Conservation (phyloP, 2,797 vertebrate species). For the Leptoclinus maculatus region DNA sequence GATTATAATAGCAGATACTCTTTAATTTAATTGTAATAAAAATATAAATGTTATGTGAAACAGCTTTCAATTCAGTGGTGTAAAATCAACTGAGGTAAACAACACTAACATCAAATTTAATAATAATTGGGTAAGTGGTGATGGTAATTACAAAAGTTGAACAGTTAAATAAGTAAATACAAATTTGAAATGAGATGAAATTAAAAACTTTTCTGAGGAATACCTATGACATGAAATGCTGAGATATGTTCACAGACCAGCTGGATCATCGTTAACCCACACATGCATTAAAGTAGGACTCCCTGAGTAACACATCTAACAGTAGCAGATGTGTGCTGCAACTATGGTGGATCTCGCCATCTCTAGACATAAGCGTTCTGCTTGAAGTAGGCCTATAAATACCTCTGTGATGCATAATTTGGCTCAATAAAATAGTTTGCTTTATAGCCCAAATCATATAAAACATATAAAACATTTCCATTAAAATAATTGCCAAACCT, state of each 20-base stretch:
- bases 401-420: slow-evolving; percentile 12
- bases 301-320: neutral
- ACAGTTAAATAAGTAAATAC: neutral
- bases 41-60: neutral
- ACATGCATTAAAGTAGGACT: neutral
- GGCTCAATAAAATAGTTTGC: slow-evolving; percentile 13
- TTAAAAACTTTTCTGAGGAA: neutral
- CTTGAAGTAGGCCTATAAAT: slow-evolving; percentile 1
- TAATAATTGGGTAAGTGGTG: neutral
- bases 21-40: neutral
- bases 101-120: neutral
- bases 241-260: neutral
- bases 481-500: slow-evolving; percentile 41
- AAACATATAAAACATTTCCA: slow-evolving; percentile 33
- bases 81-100: neutral
- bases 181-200: neutral
- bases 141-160: neutral
- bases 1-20: neutral
- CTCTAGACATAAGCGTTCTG: neutral
- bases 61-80: neutral
- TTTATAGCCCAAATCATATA: neutral
- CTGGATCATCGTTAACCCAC: neutral
- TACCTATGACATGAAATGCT: neutral
- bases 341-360: neutral
- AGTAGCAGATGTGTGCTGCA: neutral